Evolutionary conservation across 2,888 invertebrate genomes (phyloP).

Genomic region (Incurvaria masculella): DNA sequence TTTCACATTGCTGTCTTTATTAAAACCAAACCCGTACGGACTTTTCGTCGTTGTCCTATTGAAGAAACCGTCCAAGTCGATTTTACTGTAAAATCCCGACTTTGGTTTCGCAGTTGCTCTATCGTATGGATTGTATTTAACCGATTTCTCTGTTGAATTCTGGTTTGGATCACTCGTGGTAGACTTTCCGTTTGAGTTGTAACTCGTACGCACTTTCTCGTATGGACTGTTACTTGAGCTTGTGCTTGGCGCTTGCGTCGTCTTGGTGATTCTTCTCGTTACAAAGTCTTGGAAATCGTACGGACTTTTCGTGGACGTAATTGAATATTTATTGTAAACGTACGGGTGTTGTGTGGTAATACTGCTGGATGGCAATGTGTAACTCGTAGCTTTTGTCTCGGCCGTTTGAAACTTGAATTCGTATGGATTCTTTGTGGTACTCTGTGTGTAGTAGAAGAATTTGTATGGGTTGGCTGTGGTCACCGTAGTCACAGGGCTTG

Average conservation of each 20-base stretch:
- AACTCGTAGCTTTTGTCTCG: slow-evolving; percentile 27
- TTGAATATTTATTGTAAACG: slow-evolving; percentile 36
- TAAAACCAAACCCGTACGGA: slow-evolving; percentile 26
- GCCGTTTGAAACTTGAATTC: slow-evolving; percentile 22
- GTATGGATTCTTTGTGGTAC: slow-evolving; percentile 22
- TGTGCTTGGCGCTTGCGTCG: slow-evolving; percentile 12
- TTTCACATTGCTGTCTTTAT: slow-evolving; percentile 35
- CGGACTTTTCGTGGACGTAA: slow-evolving; percentile 54
- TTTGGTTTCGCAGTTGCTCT: slow-evolving; percentile 22
- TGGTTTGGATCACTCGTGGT: slow-evolving; percentile 1
- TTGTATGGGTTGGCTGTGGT: slow-evolving; percentile 24
- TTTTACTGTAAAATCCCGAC: slow-evolving; percentile 38
- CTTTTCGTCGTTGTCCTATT: slow-evolving; percentile 53
- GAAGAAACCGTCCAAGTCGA: slow-evolving; percentile 36
- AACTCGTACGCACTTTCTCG: no score
- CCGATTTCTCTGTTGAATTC: slow-evolving; percentile 3
- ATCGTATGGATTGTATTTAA: neutral
- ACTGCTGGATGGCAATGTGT: slow-evolving; percentile 21
- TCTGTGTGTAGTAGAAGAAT: slow-evolving; percentile 19
- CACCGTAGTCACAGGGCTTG: slow-evolving; percentile 18
- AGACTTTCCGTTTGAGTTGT: slow-evolving; percentile 8
- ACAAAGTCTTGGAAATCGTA: slow-evolving; percentile 51
- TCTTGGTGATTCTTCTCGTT: slow-evolving; percentile 31
- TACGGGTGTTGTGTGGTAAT: slow-evolving; percentile 27
- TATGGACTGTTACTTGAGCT: slow-evolving; percentile 21